Evolutionary conservation across 2,888 invertebrate species (phyloP).

Genomic region (Lasius fuliginosus): DNA sequence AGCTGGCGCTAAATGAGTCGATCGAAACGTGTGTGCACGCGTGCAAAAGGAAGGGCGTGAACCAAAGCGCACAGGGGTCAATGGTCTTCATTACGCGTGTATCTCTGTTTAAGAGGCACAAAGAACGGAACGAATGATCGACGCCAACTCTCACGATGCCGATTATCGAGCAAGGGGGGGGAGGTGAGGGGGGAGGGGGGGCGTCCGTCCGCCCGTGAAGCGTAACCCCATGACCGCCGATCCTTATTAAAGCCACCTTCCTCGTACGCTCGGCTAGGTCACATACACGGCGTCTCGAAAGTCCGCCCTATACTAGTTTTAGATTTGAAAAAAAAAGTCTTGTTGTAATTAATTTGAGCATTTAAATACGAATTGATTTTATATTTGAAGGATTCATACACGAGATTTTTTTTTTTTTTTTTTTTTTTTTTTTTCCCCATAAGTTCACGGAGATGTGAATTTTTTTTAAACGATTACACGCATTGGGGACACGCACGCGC

Average conservation of each 20-base stretch:
- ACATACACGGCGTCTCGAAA: not conserved
- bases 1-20: conserved; percentile 55
- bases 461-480: not conserved
- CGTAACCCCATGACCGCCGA: conserved; percentile 61
- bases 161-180: conserved; percentile 12
- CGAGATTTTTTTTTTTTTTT: not conserved
- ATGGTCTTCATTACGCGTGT: conserved; percentile 53
- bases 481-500: not conserved
- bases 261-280: conserved; percentile 29
- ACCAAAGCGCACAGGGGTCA: conserved; percentile 50
- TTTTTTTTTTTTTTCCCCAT: not conserved
- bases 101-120: conserved; percentile 42
- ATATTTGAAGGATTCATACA: not conserved
- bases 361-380: not conserved
- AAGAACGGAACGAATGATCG: conserved; percentile 60
- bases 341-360: not conserved
- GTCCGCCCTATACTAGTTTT: not conserved
- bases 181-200: not conserved
- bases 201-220: conserved; percentile 52
- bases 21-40: conserved; percentile 63
- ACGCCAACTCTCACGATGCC: conserved; percentile 61
- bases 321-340: not conserved
- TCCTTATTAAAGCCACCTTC: conserved; percentile 57
- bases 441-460: no score
- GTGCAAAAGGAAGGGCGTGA: conserved; percentile 41